Evolutionary conservation across 2,797 vertebrate genomes (phyloP), one percentile per base, ranked within the genome.

Genomic region (Brachymystax lenok): DNA sequence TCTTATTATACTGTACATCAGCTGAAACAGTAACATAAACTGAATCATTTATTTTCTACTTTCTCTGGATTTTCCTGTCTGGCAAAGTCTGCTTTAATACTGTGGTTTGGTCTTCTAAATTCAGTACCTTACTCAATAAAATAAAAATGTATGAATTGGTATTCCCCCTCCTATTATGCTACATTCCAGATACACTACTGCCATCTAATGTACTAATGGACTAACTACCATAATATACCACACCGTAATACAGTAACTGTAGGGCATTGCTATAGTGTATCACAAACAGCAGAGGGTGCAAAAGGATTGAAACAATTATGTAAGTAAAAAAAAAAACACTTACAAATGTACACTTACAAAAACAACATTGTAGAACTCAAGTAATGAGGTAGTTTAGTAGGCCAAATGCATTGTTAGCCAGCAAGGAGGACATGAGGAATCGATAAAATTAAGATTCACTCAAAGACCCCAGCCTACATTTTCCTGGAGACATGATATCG

Each of bases 181-280:
- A 28, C 5, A 63, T 1, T 74, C 30, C 81, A 27, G 24, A 76
- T 79, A 21, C 83, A 63, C 46, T 67, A 63, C 84, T 67, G 81
- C 77, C 84, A 63, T 74, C 79, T 85, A 3, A 54, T 85, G 87
- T 81, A 46, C 0, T 30, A 14, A 0, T 0, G 0, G 2, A 0
- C 0, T 3, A 69, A 51, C 7, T 78, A 51, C 40, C 78, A 82
- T 0, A 27, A 13, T 28, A 30, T 16, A 19, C 7, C 5, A 27
- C n/a, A 21, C 35, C 16, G 35, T 21, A 8, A 24, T 13, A 46
- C 40, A 46, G 40, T 46, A 46, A 46, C 40, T 46, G 10, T 46
- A 3, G 12, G 40, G 10, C 10, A 46, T 12, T 12, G 40, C 40
- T 21, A 46, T 14, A 24, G 21, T 46, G 33, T 69, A 35, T 46